Base-by-base conservation (phyloP, 2,888 invertebrate genomes). In the Polydrusus cervinus region DNA sequence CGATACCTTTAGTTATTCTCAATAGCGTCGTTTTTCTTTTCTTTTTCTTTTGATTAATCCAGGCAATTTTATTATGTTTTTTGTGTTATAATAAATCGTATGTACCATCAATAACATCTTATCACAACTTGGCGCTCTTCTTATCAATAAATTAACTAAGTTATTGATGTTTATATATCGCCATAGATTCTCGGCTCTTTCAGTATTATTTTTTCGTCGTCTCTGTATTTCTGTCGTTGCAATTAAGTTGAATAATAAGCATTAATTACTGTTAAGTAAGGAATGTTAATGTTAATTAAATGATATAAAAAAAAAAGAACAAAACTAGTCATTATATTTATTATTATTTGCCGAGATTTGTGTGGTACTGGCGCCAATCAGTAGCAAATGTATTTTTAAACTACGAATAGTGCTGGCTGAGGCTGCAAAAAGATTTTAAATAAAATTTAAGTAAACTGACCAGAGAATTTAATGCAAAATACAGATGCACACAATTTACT, bases 171-270 rank as follows among this genome's bases (percentile, higher is more conserved):
- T 55, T 53, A 34, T 20, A 20, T 53, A 25, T 53, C 53, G 11
- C n/a, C 9, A 13, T 34, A n/a, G 34, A n/a, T 55, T 14, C 34
- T 14, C 9, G 55, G 25, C n/a, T 34, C 34, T 34, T 25, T 34
- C 14, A 30, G 14, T 14, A 14, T 34, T 0, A 14, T 55, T 55
- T 55, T 53, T 53, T 53, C 25, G 53, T 30, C 55, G 34, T 34
- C n/a, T 30, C 3, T 30, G 55, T 14, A 30, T 55, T 34, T 30
- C 34, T 55, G 25, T 55, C 16, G 25, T 34, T 55, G 55, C 55
- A 55, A n/a, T 55, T 34, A 20, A 55, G 9, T 53, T 53, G 53
- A 53, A 43, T 62, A 40, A 62, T 62, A 43, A 62, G 14, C 47
- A 47, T 47, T 45, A 64, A 47, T 64, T 47, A 20, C 30, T 47